These are phyloP conservation scores for Danio tinwini DNA, from an alignment of 2,797 vertebrate species.

Conservation along the genomic window DNA sequence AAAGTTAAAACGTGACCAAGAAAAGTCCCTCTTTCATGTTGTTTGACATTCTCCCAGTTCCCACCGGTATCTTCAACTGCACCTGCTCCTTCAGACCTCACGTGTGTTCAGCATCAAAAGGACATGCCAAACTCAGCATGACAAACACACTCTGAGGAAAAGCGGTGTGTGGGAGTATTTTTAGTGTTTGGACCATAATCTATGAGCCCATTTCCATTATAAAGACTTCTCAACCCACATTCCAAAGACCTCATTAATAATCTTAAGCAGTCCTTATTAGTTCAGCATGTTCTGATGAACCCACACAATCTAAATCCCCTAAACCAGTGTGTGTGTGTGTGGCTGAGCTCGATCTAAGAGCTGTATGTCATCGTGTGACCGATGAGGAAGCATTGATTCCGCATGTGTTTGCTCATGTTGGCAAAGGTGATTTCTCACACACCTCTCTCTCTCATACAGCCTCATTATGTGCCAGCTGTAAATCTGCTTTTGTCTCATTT, in stretches of 20 bases:
- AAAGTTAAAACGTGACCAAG: too few species aligned
- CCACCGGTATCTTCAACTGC: background rate
- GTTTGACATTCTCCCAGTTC: too few species aligned
- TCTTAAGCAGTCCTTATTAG: conserved; percentile 66
- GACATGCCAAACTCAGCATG: conserved; percentile 28
- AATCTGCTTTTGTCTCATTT: conserved; percentile 24
- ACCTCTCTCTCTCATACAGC: conserved; percentile 5
- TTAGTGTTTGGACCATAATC: conserved; percentile 45
- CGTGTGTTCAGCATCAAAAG: conserved; percentile 33
- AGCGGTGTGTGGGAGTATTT: background rate
- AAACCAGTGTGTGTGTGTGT: conserved; percentile 52
- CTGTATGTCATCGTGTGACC: conserved; percentile 70
- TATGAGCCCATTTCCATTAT: conserved; percentile 70
- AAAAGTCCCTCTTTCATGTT: too few species aligned
- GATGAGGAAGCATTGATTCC: conserved; percentile 66
- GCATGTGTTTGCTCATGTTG: conserved; percentile 67
- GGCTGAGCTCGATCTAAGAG: conserved; percentile 57
- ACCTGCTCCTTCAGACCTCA: conserved; percentile 11
- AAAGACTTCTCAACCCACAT: conserved; percentile 66
- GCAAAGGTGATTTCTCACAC: conserved; percentile 42
- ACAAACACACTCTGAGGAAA: conserved; percentile 8
- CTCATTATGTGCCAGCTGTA: conserved; percentile 22
- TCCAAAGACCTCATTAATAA: conserved; percentile 75
- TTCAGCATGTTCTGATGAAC: conserved; percentile 56
- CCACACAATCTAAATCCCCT: conserved; percentile 16